Evolutionary conservation across 2,797 vertebrate species (phyloP), one percentile per base, ranked within the genome.

Genomic region (Pempheris klunzingeri): DNA sequence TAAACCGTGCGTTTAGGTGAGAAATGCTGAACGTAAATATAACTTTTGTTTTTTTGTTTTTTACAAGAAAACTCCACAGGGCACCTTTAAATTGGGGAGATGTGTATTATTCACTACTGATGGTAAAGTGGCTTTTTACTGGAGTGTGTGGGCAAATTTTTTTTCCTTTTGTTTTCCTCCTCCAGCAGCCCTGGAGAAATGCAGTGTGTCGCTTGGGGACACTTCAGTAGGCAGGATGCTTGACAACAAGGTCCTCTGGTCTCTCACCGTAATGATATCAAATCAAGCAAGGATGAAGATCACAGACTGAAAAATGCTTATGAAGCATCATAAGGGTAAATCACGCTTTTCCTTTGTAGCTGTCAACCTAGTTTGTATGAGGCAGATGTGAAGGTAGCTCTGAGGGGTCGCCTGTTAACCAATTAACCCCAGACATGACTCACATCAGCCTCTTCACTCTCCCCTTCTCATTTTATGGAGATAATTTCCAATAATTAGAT

Each of bases 361-460:
- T 7, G 1, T 62, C 49, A 15, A 14, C 55, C 46, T 53, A 46
- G 1, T 78, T 58, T 59, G 44, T 32, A 17, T 44, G 46, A 62
- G 28, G 60, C 67, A 6, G 39, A 76, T 54, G 39, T 66, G 46
- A 82, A 63, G 34, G 52, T 12, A 44, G 41, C 53, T 77, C 61
- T 44, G 41, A 59, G 39, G 61, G 47, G 20, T 60, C 7, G 2
- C 55, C 46, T 59, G 60, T 78, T 80, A 58, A 65, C 75, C 39
- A 65, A 39, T 83, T 83, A 81, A 80, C 80, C 73, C 36, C 36
- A 18, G 30, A 67, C 46, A 54, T 69, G 32, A 66, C 50, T 85
- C 61, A 41, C 46, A 57, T 63, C n/a, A 14, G n/a, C 43, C 36
- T 60, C 46, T 61, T 46, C 8, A 3, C 63, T 32, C 55, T 22